A percentile compares a stretch with the other conserved stretches of the same genome.
Evolutionary conservation across 2,888 invertebrate genomes (phyloP).

Genomic region (Lissocephala sabroskyi): DNA sequence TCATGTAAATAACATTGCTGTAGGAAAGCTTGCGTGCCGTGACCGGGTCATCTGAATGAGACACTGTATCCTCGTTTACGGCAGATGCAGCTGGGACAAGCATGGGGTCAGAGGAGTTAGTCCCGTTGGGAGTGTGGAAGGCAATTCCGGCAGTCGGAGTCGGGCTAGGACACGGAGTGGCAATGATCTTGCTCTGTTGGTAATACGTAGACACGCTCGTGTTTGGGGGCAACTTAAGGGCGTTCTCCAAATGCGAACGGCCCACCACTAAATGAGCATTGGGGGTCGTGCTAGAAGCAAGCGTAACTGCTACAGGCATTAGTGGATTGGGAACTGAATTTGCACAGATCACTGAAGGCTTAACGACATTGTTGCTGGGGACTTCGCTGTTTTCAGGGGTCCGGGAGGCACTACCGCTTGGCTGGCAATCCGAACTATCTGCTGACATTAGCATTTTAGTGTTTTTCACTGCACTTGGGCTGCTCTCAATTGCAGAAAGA

Average conservation of each 20-base stretch:
- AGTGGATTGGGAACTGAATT: background rate
- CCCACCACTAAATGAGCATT: constrained; percentile 49
- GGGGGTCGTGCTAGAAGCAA: constrained; percentile 47
- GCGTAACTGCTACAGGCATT: constrained; percentile 15
- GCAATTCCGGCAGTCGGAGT: no score
- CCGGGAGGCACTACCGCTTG: constrained; percentile 54
- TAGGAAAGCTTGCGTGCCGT: constrained; percentile 66
- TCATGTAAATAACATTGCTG: constrained; percentile 70
- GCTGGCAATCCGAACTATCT: constrained; percentile 71
- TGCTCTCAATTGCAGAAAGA: background rate
- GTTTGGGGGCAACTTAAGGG: constrained; percentile 68
- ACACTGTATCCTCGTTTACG: constrained; percentile 69
- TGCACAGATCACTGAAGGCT: constrained; percentile 59
- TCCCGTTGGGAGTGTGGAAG: no score
- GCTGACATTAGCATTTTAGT: constrained; percentile 72
- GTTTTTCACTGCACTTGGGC: constrained; percentile 20
- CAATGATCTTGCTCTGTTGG: constrained; percentile 66
- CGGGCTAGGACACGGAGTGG: no score
- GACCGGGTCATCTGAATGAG: constrained; percentile 53
- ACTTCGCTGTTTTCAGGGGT: no score
- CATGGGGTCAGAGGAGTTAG: constrained; percentile 19
- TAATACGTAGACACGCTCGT: constrained; percentile 70
- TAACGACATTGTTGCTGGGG: constrained; percentile 31
- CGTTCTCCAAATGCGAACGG: constrained; percentile 69
- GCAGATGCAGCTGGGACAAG: constrained; percentile 53